Conservation (phyloP, 2,797 vertebrate species). For the Eutrigla gurnardus region DNA sequence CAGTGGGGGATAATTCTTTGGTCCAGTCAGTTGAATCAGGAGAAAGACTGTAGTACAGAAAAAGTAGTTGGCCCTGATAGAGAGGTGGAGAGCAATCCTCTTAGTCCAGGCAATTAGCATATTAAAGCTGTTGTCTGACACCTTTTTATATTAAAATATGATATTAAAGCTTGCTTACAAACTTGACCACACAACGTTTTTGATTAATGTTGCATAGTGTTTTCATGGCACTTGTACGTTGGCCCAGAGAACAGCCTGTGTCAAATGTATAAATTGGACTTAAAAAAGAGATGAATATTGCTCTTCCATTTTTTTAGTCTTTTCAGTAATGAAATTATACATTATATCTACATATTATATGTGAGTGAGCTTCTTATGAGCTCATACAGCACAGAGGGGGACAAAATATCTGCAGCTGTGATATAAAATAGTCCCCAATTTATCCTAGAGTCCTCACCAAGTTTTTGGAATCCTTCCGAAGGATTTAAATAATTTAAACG, state of each 20-base stretch:
- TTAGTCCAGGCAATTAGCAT: background rate
- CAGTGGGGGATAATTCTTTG: background rate
- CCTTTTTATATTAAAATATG: background rate
- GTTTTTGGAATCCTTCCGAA: constrained; percentile 37
- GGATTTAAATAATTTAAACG: constrained; percentile 52
- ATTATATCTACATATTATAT: constrained; percentile 15
- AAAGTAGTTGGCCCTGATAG: background rate
- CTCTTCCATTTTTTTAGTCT: background rate
- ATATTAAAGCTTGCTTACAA: constrained; percentile 3
- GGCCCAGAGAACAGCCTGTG: background rate
- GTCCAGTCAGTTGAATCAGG: background rate
- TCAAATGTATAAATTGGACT: background rate
- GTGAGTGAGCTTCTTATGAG: constrained; percentile 36
- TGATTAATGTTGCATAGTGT: background rate
- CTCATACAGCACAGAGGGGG: constrained; percentile 38
- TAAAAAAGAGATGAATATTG: background rate
- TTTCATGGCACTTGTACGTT: background rate
- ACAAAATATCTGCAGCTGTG: constrained; percentile 26
- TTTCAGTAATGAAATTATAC: constrained; percentile 8
- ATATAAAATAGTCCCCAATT: constrained; percentile 45
- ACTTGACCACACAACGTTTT: background rate
- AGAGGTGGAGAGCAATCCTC: background rate
- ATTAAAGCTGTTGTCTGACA: constrained; percentile 2
- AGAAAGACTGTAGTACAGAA: background rate
- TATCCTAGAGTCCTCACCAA: constrained; percentile 26